Evolutionary conservation across 2,113 vertebrate genomes (phyloP), one percentile per base, ranked within the genome.

Genomic region (Phainopepla nitens): DNA sequence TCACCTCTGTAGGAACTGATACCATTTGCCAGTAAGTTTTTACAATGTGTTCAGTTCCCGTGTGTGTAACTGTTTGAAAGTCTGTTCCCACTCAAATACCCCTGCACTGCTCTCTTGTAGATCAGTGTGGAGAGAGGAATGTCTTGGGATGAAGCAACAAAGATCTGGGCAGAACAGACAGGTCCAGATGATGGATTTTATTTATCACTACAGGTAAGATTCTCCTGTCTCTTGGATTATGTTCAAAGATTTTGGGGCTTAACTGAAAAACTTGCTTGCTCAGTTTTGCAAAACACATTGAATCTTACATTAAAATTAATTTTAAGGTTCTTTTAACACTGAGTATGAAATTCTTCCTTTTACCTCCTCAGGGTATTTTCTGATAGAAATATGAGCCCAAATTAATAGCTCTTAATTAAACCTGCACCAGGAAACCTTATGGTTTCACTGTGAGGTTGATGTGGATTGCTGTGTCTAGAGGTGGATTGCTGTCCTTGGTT

Each of bases 111-210:
- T 94, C 20, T 87, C 57, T 95, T 88, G 44, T 66, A 99, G 99
- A 99, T 99, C 70, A 98, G 99, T 27, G 99, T 99, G 61, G 99
- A 99, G 97, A 98, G 99, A 75, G 99, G 99, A 20, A 99, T 99
- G 99, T 99, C 99, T 36, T 99, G 99, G 99, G 99, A 99, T 29
- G 99, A 99, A 94, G 99, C 99, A 31, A 99, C 99, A 7, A 99
- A 99, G 69, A 98, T 98, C 56, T 99, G 99, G 99, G 99, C 99
- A 4, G 99, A 99, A 9, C 99, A 99, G 90, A 99, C 97, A 6
- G 99, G 99, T 93, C 94, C 99, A 27, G 99, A 99, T 28, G 99
- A 99, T 94, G 99, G 99, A 47, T 99, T 99, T 97, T 99, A 99
- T 95, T 98, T 99, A 83, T 98, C 98, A 16, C 80, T 98, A 51